A percentile compares a stretch with the other conserved stretches of the same genome.
These are phyloP conservation scores for Anastrepha ludens DNA, from an alignment of 1,140 invertebrate genomes.

Conservation along the genomic window DNA sequence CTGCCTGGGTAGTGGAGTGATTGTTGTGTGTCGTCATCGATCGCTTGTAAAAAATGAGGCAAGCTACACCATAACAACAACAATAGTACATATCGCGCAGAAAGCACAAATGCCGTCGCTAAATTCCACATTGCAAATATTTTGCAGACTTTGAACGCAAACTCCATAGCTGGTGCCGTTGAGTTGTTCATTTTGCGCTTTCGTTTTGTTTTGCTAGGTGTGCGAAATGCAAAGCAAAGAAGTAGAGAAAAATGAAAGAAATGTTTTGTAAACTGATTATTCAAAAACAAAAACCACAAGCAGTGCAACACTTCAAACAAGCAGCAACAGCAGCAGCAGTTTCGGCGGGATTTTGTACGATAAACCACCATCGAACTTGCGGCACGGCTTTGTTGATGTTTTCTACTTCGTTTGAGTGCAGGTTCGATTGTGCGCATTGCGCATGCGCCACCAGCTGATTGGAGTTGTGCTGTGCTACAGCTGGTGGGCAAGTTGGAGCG, in stretches of 20 bases:
- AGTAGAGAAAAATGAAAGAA: neutral
- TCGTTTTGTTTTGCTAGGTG: neutral
- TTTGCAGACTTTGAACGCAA: slow-evolving; percentile 27
- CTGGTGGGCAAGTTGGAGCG: neutral
- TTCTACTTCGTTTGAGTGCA: neutral
- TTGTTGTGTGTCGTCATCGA: slow-evolving; percentile 15
- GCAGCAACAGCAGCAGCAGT: neutral
- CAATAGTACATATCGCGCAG: neutral
- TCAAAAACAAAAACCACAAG: neutral
- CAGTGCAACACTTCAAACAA: slow-evolving; percentile 23
- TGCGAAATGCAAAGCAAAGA: neutral
- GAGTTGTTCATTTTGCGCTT: neutral
- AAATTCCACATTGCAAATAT: slow-evolving; percentile 29
- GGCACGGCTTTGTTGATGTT: neutral
- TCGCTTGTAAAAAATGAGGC: neutral
- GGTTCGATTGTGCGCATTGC: neutral
- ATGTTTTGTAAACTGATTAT: slow-evolving; percentile 4
- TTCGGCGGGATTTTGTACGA: neutral
- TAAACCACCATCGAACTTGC: neutral
- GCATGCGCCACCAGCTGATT: neutral
- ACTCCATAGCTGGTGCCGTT: neutral
- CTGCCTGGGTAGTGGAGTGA: neutral
- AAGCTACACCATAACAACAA: slow-evolving; percentile 31
- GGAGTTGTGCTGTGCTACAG: neutral
- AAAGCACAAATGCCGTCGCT: slow-evolving; percentile 46